Percentiles rank a stretch among this genome's conserved stretches.
Evolutionary conservation across 2,113 vertebrate genomes (phyloP).

Genomic region (Cinclus mexicanus): DNA sequence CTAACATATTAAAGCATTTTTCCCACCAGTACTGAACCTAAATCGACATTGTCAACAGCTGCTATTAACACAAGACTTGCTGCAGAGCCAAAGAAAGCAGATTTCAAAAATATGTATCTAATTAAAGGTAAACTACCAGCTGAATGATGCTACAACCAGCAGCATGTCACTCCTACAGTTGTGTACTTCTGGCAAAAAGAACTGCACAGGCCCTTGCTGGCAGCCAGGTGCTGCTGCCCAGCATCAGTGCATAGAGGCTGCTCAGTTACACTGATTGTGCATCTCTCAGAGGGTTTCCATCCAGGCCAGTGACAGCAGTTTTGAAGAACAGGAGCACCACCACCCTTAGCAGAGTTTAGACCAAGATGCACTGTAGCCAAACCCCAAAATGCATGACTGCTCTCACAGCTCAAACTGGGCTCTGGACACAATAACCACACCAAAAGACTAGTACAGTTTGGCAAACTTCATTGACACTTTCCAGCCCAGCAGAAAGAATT

Average conservation of each 20-base stretch:
- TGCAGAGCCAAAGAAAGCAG: not conserved
- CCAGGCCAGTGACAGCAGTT: not conserved
- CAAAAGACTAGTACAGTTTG: not conserved
- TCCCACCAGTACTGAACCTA: not conserved
- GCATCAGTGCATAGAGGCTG: not conserved
- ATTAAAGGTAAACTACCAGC: not conserved
- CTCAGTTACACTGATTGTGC: not conserved
- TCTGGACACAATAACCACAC: not conserved
- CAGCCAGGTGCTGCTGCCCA: not conserved
- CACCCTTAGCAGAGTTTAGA: not conserved
- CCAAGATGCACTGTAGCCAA: not conserved
- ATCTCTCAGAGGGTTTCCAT: not conserved
- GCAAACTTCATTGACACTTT: not conserved
- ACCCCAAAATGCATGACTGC: not conserved
- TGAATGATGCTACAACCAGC: not conserved
- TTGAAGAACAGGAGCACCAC: not conserved
- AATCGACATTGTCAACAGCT: slow-evolving; percentile 42
- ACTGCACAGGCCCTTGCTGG: not conserved
- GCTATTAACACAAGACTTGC: not conserved
- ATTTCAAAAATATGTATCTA: not conserved
- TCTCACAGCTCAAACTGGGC: not conserved
- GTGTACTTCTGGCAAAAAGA: not conserved
- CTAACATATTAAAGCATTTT: slow-evolving; percentile 19
- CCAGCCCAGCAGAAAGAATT: not conserved
- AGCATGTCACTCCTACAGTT: not conserved